Evolutionary conservation across 2,797 vertebrate species (phyloP).

Genomic region (Luscinia megarhynchos): DNA sequence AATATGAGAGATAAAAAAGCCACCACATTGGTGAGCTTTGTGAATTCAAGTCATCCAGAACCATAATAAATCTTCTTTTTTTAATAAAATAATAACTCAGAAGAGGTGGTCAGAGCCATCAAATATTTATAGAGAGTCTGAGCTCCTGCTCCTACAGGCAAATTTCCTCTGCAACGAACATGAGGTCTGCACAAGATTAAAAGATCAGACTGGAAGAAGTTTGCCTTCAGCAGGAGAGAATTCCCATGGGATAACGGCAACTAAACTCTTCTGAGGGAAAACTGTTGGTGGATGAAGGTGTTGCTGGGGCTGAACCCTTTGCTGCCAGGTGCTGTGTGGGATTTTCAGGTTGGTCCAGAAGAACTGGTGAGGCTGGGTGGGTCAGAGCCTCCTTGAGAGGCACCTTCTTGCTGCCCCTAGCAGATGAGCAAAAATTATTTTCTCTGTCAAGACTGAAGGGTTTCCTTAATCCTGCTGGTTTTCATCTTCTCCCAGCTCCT

Average conservation of each 20-base stretch:
- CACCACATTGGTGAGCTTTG: not conserved
- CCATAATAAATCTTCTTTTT: not conserved
- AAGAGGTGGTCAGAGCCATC: not conserved
- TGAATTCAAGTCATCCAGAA: not conserved
- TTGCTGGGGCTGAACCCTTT: not conserved
- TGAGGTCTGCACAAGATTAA: not conserved
- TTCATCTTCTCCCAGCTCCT: not conserved
- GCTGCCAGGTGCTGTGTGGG: not conserved
- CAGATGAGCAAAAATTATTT: not conserved
- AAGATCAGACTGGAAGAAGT: not conserved
- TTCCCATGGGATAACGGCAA: not conserved
- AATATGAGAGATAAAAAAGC: not conserved
- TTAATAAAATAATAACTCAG: conserved; percentile 1
- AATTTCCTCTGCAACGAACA: not conserved
- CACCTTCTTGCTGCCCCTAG: not conserved
- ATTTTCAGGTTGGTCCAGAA: not conserved
- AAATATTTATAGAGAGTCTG: not conserved
- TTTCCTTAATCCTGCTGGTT: not conserved
- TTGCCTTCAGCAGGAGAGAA: not conserved
- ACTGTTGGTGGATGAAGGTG: accelerated
- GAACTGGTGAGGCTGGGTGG: not conserved
- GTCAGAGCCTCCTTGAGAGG: not conserved
- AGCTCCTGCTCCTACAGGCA: conserved; percentile 6
- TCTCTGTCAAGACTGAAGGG: not conserved
- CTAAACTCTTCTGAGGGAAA: not conserved